Percentiles rank a stretch among this genome's conserved stretches.
phyloP scores from a whole-genome alignment of 1,140 invertebrate genomes.

The Parasteatoda tepidariorum region DNA sequence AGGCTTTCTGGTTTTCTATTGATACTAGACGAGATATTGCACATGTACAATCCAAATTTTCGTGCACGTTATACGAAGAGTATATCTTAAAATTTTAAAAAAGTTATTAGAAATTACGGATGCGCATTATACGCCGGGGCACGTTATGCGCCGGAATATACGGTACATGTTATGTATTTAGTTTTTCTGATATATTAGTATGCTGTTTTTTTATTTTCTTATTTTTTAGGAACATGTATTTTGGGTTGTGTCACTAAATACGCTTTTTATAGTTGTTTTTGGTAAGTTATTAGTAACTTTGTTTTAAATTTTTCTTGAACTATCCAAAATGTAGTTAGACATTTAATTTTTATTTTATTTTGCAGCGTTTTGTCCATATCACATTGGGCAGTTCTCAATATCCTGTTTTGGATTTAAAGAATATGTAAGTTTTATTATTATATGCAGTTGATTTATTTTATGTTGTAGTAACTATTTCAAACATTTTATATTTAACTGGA shows the following conservation, averaged over 20 bases:
- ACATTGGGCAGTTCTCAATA: slow-evolving; percentile 89
- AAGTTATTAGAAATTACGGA: too few relatives aligned
- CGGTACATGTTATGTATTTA: too few relatives aligned
- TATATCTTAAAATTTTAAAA: too few relatives aligned
- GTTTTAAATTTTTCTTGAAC: slow-evolving; percentile 19
- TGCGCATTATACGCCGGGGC: too few relatives aligned
- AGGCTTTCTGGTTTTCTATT: too few relatives aligned
- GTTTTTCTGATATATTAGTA: not conserved
- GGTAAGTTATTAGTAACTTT: slow-evolving; percentile 62
- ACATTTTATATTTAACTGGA: not conserved
- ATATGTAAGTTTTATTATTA: slow-evolving; percentile 67
- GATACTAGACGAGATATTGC: too few relatives aligned
- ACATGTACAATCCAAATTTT: too few relatives aligned
- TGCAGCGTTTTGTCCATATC: slow-evolving; percentile 95
- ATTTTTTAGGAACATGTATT: slow-evolving; percentile 89
- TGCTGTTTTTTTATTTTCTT: slow-evolving; percentile 10
- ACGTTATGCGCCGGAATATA: too few relatives aligned
- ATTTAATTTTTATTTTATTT: slow-evolving; percentile 67
- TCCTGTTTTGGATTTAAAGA: slow-evolving; percentile 81
- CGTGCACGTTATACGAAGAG: too few relatives aligned
- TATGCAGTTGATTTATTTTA: not conserved
- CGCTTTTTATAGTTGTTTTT: slow-evolving; percentile 90
- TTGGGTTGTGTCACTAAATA: slow-evolving; percentile 98
- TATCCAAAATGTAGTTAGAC: not conserved
- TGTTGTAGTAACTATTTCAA: not conserved